phyloP scores from a whole-genome alignment of 2,797 vertebrate genomes.

The Gymnopithys bicolor region DNA sequence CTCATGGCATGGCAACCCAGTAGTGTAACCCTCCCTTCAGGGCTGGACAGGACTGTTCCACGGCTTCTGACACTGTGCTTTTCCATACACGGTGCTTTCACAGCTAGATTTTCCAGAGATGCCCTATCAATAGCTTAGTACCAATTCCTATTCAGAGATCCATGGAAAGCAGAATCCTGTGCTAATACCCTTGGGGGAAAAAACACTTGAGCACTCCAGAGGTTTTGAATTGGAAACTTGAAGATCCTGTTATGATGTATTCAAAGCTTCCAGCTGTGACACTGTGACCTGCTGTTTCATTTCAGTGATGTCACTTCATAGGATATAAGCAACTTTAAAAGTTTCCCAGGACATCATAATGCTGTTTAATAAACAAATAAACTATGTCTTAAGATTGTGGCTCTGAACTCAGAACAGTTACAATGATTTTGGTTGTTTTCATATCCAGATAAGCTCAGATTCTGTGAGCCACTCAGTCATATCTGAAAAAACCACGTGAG shows the following conservation, averaged over 20 bases:
- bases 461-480: not conserved
- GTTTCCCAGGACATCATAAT: conserved; percentile 67
- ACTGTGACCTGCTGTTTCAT: conserved; percentile 42
- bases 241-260: conserved; percentile 55
- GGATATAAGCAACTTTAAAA: conserved; percentile 52
- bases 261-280: conserved; percentile 68
- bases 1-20: not conserved
- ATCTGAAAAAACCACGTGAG: not conserved
- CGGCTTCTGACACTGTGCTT: not conserved
- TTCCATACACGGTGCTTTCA: not conserved
- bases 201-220: conserved; percentile 12
- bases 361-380: conserved; percentile 60
- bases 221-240: conserved; percentile 40
- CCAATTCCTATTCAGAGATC: not conserved
- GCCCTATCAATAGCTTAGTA: not conserved
- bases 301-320: conserved; percentile 62
- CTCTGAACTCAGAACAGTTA: conserved; percentile 42
- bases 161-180: not conserved
- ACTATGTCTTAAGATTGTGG: not conserved
- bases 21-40: not conserved
- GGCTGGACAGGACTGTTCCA: not conserved
- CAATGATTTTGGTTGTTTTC: not conserved
- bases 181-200: not conserved
- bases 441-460: not conserved
- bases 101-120: not conserved